Evolutionary conservation across 2,797 vertebrate species (phyloP).

Genomic region (Eulemur coronatus): DNA sequence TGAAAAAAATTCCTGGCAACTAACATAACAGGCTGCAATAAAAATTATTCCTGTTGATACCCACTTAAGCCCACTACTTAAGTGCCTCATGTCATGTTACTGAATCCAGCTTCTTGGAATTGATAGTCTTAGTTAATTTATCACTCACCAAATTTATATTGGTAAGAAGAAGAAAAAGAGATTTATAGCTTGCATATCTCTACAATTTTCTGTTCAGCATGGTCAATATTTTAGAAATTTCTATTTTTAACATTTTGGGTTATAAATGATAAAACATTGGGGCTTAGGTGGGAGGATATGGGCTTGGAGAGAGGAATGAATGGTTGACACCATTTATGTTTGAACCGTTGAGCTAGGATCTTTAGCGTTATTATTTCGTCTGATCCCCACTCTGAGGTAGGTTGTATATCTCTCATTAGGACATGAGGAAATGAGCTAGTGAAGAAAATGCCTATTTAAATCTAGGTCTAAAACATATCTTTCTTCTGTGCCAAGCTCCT

Average conservation of each 20-base stretch:
- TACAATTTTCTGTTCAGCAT: not conserved
- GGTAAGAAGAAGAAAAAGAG: not conserved
- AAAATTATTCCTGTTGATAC: not conserved
- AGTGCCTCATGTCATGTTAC: not conserved
- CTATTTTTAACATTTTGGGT: not conserved
- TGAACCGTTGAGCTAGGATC: not conserved
- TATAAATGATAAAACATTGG: not conserved
- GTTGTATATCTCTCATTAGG: not conserved
- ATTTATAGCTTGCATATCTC: not conserved
- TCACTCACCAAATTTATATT: not conserved
- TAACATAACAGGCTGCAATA: not conserved
- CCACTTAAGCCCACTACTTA: too few relatives aligned
- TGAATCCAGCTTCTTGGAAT: not conserved
- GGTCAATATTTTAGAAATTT: not conserved
- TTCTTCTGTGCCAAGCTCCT: not conserved
- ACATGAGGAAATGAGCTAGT: not conserved
- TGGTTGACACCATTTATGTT: not conserved
- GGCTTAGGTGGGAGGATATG: not conserved
- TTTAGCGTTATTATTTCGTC: not conserved
- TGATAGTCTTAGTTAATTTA: not conserved
- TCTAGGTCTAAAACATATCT: not conserved
- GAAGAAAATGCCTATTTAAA: not conserved
- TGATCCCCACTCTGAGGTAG: not conserved
- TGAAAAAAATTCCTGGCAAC: not conserved
- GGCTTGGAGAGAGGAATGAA: not conserved